phyloP scores from a whole-genome alignment of 2,797 vertebrate genomes.

The Pangasius larnaudii region DNA sequence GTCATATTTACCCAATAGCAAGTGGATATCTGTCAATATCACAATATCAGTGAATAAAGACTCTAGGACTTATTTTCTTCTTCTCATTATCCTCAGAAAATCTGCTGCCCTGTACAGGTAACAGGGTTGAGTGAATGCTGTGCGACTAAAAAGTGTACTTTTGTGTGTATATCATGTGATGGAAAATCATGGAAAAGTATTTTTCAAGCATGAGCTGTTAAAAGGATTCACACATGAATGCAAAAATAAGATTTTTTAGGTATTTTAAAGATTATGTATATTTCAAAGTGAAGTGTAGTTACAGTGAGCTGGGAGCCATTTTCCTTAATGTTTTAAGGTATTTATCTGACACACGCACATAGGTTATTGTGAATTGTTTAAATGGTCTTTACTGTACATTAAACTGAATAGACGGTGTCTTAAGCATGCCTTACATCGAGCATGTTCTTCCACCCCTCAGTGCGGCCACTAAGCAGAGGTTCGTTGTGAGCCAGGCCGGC shows the following conservation, averaged over 20 bases:
- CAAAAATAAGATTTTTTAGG: background rate
- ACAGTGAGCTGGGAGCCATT: background rate
- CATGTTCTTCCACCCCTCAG: constrained; percentile 93
- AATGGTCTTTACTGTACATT: background rate
- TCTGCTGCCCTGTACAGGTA: background rate
- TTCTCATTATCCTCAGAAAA: background rate
- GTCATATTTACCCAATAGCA: no score
- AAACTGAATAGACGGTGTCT: background rate
- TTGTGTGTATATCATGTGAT: no score
- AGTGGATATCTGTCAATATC: background rate
- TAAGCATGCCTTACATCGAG: constrained; percentile 85
- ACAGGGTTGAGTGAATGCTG: background rate
- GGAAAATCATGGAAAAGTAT: no score
- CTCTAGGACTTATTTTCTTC: no score
- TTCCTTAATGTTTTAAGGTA: background rate
- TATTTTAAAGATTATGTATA: background rate
- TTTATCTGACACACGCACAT: background rate
- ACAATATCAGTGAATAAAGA: background rate
- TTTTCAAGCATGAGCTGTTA: no score
- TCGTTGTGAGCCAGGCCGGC: constrained; percentile 89
- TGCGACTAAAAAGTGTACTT: background rate
- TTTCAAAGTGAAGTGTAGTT: no score
- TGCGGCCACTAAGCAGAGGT: constrained; percentile 87
- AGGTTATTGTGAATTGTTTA: background rate
- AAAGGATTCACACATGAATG: no score